These are phyloP conservation scores for Sebastes matsubarae DNA, from an alignment of 2,797 vertebrate species.

Conservation along the genomic window DNA sequence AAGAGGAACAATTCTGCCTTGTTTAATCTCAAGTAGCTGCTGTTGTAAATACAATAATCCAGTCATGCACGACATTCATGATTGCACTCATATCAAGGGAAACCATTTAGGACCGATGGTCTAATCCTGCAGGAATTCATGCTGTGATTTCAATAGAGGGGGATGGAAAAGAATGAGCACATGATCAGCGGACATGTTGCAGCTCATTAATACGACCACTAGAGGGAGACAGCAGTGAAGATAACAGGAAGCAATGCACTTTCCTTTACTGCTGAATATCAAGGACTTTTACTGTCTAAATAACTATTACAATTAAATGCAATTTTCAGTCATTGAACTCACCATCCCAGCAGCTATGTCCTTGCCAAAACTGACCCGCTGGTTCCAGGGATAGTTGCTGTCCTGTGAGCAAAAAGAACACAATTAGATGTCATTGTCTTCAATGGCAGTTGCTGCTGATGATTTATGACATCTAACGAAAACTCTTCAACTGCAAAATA, in stretches of 20 bases:
- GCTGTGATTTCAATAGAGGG: slow-evolving; percentile 17
- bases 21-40: slow-evolving; percentile 19
- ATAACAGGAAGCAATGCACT: not conserved
- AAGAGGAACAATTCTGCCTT: slow-evolving; percentile 44
- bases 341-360: slow-evolving; percentile 97
- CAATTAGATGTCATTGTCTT: not conserved
- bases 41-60: slow-evolving; percentile 38
- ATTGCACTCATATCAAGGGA: slow-evolving; percentile 25
- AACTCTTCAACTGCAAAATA: not conserved
- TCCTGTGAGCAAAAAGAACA: slow-evolving; percentile 80
- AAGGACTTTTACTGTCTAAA: not conserved
- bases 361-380: slow-evolving; percentile 94
- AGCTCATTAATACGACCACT: slow-evolving; percentile 42
- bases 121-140: slow-evolving; percentile 54
- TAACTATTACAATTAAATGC: not conserved
- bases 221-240: slow-evolving; percentile 56
- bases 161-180: not conserved
- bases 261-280: not conserved
- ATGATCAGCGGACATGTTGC: not conserved
- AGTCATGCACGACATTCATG: slow-evolving; percentile 30
- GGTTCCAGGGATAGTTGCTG: slow-evolving; percentile 92
- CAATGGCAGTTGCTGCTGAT: not conserved
- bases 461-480: not conserved
- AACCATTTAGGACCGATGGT: slow-evolving; percentile 4
- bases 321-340: slow-evolving; percentile 57